Evolutionary conservation across 2,113 vertebrate genomes (phyloP), one percentile per base, ranked within the genome.

Genomic region (Sturnira hondurensis): DNA sequence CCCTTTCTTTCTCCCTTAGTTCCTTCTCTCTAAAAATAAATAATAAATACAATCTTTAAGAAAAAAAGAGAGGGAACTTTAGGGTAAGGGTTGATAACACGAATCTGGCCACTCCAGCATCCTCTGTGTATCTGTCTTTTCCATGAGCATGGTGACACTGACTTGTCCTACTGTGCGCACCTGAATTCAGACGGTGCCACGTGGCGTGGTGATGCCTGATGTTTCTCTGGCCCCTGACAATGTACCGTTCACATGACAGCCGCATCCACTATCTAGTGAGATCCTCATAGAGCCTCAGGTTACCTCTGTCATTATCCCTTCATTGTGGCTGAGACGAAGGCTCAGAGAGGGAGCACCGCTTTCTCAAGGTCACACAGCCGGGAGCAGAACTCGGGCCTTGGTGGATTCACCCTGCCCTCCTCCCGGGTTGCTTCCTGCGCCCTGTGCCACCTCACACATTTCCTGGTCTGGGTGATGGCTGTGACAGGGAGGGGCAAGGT

Each of bases 351-450:
- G 43, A 20, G 68, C 80, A 10, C 2, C 0, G 4, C 63, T 80
- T 61, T 86, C 93, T 41, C 0, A 8, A 43, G 63, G 71, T 33
- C 77, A 70, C 63, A 22, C 15, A 43, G 95, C 74, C 82, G 31
- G 20, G 38, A 16, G 47, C 0, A 4, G 61, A 0, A 43, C 71
- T 17, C 45, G 11, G 19, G 15, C 15, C 14, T 1, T 1, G 3
- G 4, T 0, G 9, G 16, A 11, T 17, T 38, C 16, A 20, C 11
- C 17, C 36, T 9, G 58, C 15, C n/a, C 5, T 0, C 0, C 9
- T 22, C 83, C 14, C 3, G 76, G 45, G 33, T 52, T 4, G 4
- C 8, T 31, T 14, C 73, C 45, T 3, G 16, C 7, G 24, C 20
- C 56, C 65, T 4, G 15, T 10, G 82, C n/a, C 11, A 2, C 56